These are phyloP conservation scores for Dolomedes plantarius DNA, from an alignment of 2,888 invertebrate species.

Conservation along the genomic window DNA sequence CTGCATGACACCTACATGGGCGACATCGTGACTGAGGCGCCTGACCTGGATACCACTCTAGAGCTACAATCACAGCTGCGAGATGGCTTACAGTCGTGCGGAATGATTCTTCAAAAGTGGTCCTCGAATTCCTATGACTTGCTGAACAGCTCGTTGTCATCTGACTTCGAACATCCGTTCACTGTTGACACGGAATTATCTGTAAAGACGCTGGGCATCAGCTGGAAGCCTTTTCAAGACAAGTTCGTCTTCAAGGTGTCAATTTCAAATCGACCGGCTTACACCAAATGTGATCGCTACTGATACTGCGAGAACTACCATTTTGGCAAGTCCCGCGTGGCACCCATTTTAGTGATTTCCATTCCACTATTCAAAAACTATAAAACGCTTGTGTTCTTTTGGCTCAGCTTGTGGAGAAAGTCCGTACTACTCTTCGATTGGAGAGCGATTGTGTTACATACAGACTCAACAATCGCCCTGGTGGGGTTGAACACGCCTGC, in stretches of 20 bases:
- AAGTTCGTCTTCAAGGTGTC: conserved; percentile 19
- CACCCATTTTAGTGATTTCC: not conserved
- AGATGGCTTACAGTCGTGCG: not conserved
- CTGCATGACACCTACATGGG: conserved; percentile 5
- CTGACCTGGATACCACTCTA: not conserved
- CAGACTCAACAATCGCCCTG: no score
- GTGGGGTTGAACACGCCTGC: not conserved
- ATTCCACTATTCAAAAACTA: not conserved
- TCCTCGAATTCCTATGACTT: not conserved
- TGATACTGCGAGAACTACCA: not conserved
- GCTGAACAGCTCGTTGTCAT: not conserved
- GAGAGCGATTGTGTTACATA: not conserved
- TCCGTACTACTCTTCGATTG: not conserved
- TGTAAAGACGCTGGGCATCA: conserved; percentile 17
- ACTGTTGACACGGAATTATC: not conserved
- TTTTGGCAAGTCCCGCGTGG: no score
- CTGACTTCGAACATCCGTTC: not conserved
- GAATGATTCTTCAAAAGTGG: conserved; percentile 10
- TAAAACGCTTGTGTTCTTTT: no score
- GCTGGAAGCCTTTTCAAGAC: not conserved
- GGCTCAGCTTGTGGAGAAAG: no score
- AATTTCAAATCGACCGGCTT: not conserved
- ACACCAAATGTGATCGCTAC: not conserved
- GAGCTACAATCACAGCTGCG: not conserved
- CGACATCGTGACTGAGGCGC: conserved; percentile 7